phyloP scores from a whole-genome alignment of 2,888 invertebrate genomes.

The Eubasilissa splendida region DNA sequence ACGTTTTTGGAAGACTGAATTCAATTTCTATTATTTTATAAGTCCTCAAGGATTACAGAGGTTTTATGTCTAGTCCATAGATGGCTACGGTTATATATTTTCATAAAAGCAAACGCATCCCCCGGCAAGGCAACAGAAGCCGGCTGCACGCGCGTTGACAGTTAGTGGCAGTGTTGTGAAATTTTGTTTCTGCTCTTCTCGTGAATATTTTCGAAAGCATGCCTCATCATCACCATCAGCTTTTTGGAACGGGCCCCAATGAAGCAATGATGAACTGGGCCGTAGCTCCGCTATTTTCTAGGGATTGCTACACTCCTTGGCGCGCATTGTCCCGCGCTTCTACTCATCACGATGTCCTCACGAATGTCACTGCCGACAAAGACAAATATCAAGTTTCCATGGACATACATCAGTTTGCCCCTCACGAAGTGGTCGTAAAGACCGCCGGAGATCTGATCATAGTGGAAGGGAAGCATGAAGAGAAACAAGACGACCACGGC shows the following conservation, averaged over 20 bases:
- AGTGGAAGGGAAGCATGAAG: constrained; percentile 86
- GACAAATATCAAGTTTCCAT: constrained; percentile 79
- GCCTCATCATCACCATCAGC: constrained; percentile 1
- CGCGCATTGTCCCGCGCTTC: constrained; percentile 8
- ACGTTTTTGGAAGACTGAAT: too few species aligned
- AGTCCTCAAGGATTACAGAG: too few species aligned
- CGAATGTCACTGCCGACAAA: constrained; percentile 62
- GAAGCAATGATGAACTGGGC: constrained; percentile 34
- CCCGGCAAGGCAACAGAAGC: too few species aligned
- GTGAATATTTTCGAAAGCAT: not conserved
- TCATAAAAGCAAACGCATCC: too few species aligned
- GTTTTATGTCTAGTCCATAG: too few species aligned
- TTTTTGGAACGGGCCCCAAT: not conserved
- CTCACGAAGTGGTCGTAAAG: constrained; percentile 84
- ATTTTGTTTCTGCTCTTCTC: too few species aligned
- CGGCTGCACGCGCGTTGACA: too few species aligned
- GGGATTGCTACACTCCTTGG: constrained; percentile 31
- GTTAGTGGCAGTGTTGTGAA: too few species aligned
- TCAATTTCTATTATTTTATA: too few species aligned
- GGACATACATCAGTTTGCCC: constrained; percentile 85
- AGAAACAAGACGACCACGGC: constrained; percentile 82
- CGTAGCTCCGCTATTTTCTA: constrained; percentile 13
- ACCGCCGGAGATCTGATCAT: constrained; percentile 80
- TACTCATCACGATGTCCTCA: constrained; percentile 31
- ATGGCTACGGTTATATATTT: too few species aligned